phyloP scores from a whole-genome alignment of 2,888 invertebrate genomes.

The Leptogaster cylindrica region DNA sequence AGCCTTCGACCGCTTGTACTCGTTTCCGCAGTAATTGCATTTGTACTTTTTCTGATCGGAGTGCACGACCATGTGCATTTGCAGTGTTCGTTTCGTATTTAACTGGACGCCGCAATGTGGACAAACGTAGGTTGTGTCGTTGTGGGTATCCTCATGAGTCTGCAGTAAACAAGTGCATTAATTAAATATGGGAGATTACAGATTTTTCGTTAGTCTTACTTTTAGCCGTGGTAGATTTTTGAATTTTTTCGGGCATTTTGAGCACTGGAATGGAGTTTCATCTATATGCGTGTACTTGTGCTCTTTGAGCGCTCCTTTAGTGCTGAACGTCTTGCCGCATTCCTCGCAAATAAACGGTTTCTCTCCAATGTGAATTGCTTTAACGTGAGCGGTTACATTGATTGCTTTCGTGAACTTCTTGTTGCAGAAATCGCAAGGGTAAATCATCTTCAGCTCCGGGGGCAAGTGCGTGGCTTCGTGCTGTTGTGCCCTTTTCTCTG shows the following conservation, averaged over 20 bases:
- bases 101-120: constrained; percentile 59
- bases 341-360: constrained; percentile 63
- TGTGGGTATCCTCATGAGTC: constrained; percentile 63
- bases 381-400: constrained; percentile 44
- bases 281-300: constrained; percentile 63
- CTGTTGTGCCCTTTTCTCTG: constrained; percentile 43
- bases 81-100: constrained; percentile 62
- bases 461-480: constrained; percentile 48
- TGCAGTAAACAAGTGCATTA: constrained; percentile 40
- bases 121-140: constrained; percentile 60
- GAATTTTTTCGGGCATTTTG: constrained; percentile 57
- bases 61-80: constrained; percentile 62
- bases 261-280: constrained; percentile 62
- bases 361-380: constrained; percentile 55
- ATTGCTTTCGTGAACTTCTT: constrained; percentile 44
- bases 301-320: constrained; percentile 63
- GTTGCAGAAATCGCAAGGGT: constrained; percentile 48
- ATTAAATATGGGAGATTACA: background rate
- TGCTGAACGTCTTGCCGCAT: constrained; percentile 63
- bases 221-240: constrained; percentile 57
- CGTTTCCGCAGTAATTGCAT: constrained; percentile 58
- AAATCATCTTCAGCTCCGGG: constrained; percentile 46
- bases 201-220: constrained; percentile 46
- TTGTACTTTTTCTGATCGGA: constrained; percentile 58
- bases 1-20: constrained; percentile 61